These are phyloP conservation scores for Umimayanthus chanpuru DNA, from an alignment of 92 coral and sea anemone genomes.

Conservation along the genomic window DNA sequence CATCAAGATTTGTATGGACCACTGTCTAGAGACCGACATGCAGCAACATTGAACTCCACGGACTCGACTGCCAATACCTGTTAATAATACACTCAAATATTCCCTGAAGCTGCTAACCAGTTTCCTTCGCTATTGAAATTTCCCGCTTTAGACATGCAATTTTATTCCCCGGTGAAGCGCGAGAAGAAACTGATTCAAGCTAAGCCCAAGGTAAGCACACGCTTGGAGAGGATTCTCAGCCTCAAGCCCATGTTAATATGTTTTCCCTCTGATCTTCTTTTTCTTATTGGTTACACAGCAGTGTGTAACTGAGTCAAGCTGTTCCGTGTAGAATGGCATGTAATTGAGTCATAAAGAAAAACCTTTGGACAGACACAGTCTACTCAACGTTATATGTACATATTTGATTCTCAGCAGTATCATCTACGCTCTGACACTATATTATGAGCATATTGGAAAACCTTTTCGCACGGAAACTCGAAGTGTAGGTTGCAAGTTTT, in stretches of 20 bases:
- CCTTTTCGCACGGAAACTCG: no score
- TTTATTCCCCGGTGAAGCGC: neutral
- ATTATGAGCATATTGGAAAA: no score
- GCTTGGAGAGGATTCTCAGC: neutral
- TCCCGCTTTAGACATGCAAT: neutral
- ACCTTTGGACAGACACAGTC: no score
- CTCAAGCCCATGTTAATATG: neutral
- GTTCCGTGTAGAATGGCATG: no score
- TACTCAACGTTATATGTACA: no score
- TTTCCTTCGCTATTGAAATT: neutral
- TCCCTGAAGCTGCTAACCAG: neutral
- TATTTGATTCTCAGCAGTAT: no score
- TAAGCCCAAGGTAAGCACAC: neutral
- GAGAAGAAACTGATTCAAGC: neutral
- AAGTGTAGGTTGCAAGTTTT: no score
- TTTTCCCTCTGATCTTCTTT: neutral
- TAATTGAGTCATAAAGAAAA: no score
- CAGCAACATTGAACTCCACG: neutral
- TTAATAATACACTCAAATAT: neutral
- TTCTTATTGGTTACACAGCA: neutral
- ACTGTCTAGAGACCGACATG: neutral
- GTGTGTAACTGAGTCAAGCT: neutral
- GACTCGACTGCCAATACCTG: neutral
- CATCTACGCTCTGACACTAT: no score
- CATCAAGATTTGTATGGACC: neutral